phyloP scores from a whole-genome alignment of 2,888 invertebrate species.

The Ephialtes manifestator region DNA sequence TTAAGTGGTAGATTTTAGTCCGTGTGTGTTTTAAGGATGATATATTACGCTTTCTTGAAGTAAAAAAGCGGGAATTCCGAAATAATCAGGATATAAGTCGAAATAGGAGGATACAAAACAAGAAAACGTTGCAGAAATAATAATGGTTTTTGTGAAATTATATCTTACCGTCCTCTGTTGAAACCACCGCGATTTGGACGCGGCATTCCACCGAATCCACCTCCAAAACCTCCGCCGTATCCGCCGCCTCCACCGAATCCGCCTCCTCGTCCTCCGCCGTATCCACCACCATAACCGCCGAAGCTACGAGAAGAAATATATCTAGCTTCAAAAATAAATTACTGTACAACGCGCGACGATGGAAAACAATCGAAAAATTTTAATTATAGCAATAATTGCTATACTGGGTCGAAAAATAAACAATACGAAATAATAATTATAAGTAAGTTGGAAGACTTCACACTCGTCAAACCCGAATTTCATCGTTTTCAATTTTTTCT shows the following conservation, averaged over 20 bases:
- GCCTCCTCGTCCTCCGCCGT: conserved; percentile 78
- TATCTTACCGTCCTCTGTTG: conserved; percentile 85
- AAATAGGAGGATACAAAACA: conserved; percentile 14
- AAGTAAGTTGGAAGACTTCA: no score
- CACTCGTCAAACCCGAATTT: no score
- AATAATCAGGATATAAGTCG: not conserved
- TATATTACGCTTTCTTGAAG: not conserved
- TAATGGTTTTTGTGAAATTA: not conserved
- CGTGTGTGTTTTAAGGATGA: not conserved
- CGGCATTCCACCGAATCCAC: conserved; percentile 84
- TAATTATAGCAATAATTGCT: no score
- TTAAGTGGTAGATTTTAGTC: not conserved
- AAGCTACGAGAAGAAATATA: conserved; percentile 73
- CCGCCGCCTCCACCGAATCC: conserved; percentile 79
- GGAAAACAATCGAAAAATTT: no score
- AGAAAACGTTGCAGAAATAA: conserved; percentile 32
- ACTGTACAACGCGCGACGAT: not conserved
- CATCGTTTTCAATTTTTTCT: no score
- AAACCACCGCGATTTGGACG: conserved; percentile 87
- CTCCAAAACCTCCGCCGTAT: conserved; percentile 82
- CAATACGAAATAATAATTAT: no score
- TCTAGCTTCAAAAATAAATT: conserved; percentile 4
- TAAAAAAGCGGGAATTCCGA: not conserved
- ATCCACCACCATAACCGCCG: conserved; percentile 83
- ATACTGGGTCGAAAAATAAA: no score